Evolutionary conservation across 2,888 invertebrate genomes (phyloP).

Genomic region (Leucoma salicis): DNA sequence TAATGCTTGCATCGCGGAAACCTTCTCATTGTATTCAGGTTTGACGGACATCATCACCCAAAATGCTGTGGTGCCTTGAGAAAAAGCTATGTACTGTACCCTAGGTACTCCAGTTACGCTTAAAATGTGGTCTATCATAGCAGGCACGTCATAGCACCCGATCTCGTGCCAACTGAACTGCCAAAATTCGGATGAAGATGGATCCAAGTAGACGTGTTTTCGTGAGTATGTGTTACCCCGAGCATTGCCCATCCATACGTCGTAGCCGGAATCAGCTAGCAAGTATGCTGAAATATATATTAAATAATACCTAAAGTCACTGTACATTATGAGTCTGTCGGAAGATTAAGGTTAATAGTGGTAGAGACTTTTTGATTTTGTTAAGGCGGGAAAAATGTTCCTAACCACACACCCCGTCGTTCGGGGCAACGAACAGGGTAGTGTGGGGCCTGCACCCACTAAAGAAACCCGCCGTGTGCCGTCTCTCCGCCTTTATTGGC

Average conservation of each 20-base stretch:
- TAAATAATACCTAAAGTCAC: neutral
- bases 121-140: conserved; percentile 86
- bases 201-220: conserved; percentile 75
- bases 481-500: too few relatives aligned
- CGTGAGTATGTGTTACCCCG: conserved; percentile 90
- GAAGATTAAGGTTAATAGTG: neutral
- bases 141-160: conserved; percentile 88
- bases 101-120: conserved; percentile 76
- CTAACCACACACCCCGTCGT: too few relatives aligned
- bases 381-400: too few relatives aligned
- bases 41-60: conserved; percentile 82
- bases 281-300: conserved; percentile 81
- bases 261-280: conserved; percentile 86
- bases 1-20: conserved; percentile 80
- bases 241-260: conserved; percentile 93
- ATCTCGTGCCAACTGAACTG: conserved; percentile 89
- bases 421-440: neutral
- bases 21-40: conserved; percentile 83
- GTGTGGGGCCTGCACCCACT: neutral
- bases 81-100: conserved; percentile 88
- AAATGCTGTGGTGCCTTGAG: conserved; percentile 85
- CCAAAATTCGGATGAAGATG: conserved; percentile 65
- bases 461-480: too few relatives aligned
- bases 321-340: neutral
- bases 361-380: too few relatives aligned